Evolutionary conservation across 2,113 vertebrate genomes (phyloP).

Genomic region (Mugil cephalus): DNA sequence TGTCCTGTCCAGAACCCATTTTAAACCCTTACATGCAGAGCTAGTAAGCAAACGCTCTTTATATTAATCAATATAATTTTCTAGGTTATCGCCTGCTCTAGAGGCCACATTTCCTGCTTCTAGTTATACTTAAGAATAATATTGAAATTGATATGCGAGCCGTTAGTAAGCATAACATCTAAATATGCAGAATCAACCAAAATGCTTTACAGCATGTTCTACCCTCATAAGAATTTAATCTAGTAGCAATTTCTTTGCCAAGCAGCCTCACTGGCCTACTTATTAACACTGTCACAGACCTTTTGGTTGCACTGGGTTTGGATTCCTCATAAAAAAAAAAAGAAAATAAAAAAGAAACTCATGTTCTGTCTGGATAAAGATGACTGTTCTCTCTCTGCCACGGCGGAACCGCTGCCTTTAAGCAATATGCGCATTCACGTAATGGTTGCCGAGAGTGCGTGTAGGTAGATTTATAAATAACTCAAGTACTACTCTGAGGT

Average conservation of each 20-base stretch:
- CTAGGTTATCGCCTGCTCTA: slow-evolving; percentile 1
- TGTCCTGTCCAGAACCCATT: slow-evolving; percentile 1
- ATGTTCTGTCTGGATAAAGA: slow-evolving; percentile 33
- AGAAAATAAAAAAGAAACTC: neutral
- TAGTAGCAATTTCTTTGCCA: slow-evolving; percentile 29
- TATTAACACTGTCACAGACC: slow-evolving; percentile 46
- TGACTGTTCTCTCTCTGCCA: slow-evolving; percentile 21
- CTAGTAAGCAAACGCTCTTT: neutral
- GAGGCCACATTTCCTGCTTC: neutral
- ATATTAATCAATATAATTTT: neutral
- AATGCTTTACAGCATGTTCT: slow-evolving; percentile 32
- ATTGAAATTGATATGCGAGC: slow-evolving; percentile 35
- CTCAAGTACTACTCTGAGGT: slow-evolving; percentile 63
- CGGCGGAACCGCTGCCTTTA: slow-evolving; percentile 37
- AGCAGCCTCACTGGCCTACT: slow-evolving; percentile 45
- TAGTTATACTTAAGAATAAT: slow-evolving; percentile 27
- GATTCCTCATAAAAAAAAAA: slow-evolving; percentile 7
- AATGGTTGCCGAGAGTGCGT: slow-evolving; percentile 39
- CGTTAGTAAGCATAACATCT: slow-evolving; percentile 36
- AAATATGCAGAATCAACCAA: slow-evolving; percentile 36
- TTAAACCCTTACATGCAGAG: neutral
- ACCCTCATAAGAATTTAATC: slow-evolving; percentile 60
- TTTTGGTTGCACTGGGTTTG: slow-evolving; percentile 31
- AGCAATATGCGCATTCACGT: slow-evolving; percentile 42
- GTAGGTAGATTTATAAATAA: slow-evolving; percentile 74